Conservation (phyloP, 2,797 vertebrate genomes). For the Eulemur mongoz region DNA sequence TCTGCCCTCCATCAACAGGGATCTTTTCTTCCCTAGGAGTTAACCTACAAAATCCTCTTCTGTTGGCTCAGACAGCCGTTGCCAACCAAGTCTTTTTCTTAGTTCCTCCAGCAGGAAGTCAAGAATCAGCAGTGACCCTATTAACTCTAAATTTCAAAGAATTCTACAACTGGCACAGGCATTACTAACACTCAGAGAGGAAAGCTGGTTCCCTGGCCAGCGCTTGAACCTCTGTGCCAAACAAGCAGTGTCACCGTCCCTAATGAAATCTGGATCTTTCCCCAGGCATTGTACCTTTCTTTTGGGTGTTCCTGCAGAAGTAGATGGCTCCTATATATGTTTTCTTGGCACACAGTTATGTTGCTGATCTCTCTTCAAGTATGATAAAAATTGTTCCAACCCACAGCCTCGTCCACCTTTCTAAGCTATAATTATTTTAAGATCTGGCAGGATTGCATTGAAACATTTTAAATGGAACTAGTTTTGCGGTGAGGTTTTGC, state of each 20-base stretch:
- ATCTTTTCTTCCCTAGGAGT: neutral
- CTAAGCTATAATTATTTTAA: constrained; percentile 48
- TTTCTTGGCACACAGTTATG: neutral
- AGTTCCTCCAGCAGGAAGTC: neutral
- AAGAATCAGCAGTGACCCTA: neutral
- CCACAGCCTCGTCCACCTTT: neutral
- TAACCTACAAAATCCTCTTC: neutral
- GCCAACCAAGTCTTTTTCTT: neutral
- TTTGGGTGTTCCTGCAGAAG: neutral
- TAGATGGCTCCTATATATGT: neutral
- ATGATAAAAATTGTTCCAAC: neutral
- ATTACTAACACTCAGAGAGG: neutral
- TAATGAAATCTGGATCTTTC: neutral
- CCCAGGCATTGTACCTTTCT: neutral
- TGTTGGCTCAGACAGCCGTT: neutral
- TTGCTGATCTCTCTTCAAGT: neutral
- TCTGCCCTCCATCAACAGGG: neutral
- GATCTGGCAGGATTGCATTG: constrained; percentile 25
- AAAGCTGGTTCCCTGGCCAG: neutral
- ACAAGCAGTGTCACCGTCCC: neutral
- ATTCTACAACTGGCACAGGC: neutral
- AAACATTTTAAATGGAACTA: constrained; percentile 58
- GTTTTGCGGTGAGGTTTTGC: constrained; percentile 48
- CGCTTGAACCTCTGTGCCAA: neutral
- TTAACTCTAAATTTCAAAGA: constrained; percentile 35